A percentile compares a stretch with the other conserved stretches of the same genome.
Evolutionary conservation across 1,140 invertebrate genomes (phyloP).

Genomic region (Drosophila chauvacae): DNA sequence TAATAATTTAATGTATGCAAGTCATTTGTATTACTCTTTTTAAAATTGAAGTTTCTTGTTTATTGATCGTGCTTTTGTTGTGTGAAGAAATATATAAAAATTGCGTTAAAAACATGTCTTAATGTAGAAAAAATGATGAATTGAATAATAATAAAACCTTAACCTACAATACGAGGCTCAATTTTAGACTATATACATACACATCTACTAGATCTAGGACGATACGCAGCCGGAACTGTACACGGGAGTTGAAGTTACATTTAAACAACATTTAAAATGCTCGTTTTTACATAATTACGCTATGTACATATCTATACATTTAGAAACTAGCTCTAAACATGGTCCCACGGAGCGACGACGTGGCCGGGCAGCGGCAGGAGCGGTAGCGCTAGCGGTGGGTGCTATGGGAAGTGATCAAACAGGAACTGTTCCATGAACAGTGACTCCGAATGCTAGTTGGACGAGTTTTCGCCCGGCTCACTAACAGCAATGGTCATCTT

Average conservation of each 20-base stretch:
- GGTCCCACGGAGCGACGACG: conserved; percentile 22
- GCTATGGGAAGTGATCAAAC: conserved; percentile 78
- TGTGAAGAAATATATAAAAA: conserved; percentile 54
- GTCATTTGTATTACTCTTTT: neutral
- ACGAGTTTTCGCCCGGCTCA: conserved; percentile 83
- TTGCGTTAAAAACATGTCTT: conserved; percentile 49
- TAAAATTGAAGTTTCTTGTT: conserved; percentile 22
- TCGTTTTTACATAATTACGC: conserved; percentile 41
- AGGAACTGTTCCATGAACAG: conserved; percentile 84
- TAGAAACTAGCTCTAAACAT: conserved; percentile 24
- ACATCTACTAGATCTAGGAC: conserved; percentile 1
- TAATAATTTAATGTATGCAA: neutral
- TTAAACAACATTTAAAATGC: conserved; percentile 40
- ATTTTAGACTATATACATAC: conserved; percentile 31
- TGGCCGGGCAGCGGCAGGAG: conserved; percentile 1
- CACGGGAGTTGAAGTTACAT: conserved; percentile 16
- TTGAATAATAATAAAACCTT: conserved; percentile 34
- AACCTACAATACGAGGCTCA: conserved; percentile 11
- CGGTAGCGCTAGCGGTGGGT: conserved; percentile 23
- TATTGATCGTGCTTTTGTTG: conserved; percentile 22
- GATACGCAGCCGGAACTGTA: conserved; percentile 23
- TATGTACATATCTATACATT: conserved; percentile 46
- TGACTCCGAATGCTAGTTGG: conserved; percentile 84
- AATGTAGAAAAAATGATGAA: conserved; percentile 29
- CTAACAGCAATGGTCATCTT: conserved; percentile 89